Evolutionary conservation across 2,797 vertebrate genomes (phyloP), one percentile per base, ranked within the genome.

Genomic region (Thamnophis elegans): DNA sequence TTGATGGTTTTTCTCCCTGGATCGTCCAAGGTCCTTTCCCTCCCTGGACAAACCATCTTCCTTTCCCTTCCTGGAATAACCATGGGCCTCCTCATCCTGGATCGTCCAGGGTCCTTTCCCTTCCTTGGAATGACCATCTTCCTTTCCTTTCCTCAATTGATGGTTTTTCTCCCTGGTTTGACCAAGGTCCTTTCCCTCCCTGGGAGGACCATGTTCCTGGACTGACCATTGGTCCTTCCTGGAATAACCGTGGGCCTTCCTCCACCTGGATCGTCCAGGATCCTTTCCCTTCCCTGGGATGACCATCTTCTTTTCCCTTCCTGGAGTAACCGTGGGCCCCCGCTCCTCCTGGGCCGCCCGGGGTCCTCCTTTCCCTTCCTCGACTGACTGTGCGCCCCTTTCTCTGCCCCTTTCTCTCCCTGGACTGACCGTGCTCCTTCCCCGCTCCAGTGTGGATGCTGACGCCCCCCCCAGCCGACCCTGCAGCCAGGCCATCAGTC

Each of bases 401-500:
- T 32, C 36, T 42, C 36, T 16, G 36, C 36, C 13, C n/a, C 36
- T 47, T 47, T 22, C 3, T 85, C 88, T 93, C 78, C 86, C 88
- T 62, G 56, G 55, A 60, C n/a, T 25, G 18, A 8, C 6, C 5
- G 1, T 9, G 10, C 26, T 87, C 14, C 51, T 36, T 36, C 28
- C 73, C 82, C 55, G 9, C 47, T n/a, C 9, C 25, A 18, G 53
- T 1, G 90, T 88, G 10, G 53, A 92, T 85, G 59, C 95, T 89
- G 93, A 92, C 58, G 53, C 92, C 85, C 94, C 90, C 91, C 94
- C 90, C 56, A 95, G 93, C 93, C 90, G 95, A 32, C 98, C 98
- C 0, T 97, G 97, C 88, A 98, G 98, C 95, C 96, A 96, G 53
- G 97, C 96, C 13, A 0, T 98, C 97, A 96, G 97, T 97, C 42